Conservation (phyloP, 2,113 vertebrate genomes). For the Embiotoca jacksoni region DNA sequence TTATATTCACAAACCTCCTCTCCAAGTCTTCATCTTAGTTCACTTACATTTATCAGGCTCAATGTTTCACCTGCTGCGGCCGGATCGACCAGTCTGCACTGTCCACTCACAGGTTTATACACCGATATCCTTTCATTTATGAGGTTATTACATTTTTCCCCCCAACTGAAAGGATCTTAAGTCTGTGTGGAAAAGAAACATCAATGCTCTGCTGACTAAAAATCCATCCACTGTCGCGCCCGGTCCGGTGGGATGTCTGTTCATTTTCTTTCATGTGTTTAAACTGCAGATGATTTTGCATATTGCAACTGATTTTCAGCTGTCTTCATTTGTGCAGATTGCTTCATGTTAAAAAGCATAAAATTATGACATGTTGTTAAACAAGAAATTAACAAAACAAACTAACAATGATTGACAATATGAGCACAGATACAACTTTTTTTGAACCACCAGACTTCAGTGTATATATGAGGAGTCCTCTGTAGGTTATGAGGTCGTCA, state of each 20-base stretch:
- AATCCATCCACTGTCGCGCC: neutral
- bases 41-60: constrained; percentile 22
- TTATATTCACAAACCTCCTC: constrained; percentile 12
- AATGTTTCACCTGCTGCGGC: constrained; percentile 6
- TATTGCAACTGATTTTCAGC: neutral
- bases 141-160: neutral
- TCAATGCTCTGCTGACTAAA: constrained; percentile 7
- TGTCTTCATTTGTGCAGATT: neutral
- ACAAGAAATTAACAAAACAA: neutral
- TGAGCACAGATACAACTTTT: neutral
- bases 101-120: neutral
- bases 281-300: neutral
- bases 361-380: too few species aligned
- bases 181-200: constrained; percentile 1
- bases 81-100: neutral
- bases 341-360: too few species aligned
- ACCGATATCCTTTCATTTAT: neutral
- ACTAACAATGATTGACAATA: neutral
- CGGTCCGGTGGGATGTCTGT: neutral
- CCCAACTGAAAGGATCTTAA: neutral
- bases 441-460: neutral
- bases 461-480: neutral
- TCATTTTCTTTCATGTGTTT: too few species aligned
- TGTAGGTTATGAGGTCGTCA: constrained; percentile 54
- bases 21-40: neutral